These are phyloP conservation scores for Tetrax tetrax DNA, from an alignment of 2,113 vertebrate genomes.

Conservation along the genomic window DNA sequence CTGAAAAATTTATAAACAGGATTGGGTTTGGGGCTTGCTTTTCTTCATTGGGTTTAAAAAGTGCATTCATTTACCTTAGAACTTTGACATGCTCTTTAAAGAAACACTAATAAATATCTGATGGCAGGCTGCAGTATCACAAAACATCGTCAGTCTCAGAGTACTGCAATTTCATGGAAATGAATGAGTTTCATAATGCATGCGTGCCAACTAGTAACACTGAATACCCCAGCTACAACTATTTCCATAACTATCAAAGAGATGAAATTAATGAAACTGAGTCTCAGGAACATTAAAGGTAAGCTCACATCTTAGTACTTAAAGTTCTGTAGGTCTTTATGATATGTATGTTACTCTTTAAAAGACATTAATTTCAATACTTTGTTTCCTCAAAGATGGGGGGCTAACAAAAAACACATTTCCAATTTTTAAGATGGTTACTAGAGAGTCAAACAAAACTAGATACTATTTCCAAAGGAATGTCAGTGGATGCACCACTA, in stretches of 20 bases:
- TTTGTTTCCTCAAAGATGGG: not conserved
- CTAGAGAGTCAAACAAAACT: not conserved
- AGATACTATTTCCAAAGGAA: not conserved
- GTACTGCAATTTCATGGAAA: not conserved
- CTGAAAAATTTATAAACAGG: not conserved
- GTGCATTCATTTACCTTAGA: not conserved
- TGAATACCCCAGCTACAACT: not conserved
- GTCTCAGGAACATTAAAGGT: not conserved
- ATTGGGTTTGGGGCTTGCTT: not conserved
- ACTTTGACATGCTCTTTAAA: not conserved
- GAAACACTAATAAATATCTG: not conserved
- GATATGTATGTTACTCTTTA: not conserved
- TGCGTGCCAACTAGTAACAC: not conserved
- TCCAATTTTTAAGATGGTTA: not conserved
- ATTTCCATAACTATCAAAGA: not conserved
- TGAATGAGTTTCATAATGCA: not conserved
- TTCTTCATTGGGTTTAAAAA: not conserved
- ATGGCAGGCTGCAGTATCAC: not conserved
- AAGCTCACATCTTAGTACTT: not conserved
- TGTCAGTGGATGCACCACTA: not conserved
- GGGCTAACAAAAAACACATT: not conserved
- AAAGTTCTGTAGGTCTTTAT: not conserved
- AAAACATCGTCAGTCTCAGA: not conserved
- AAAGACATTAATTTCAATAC: not conserved
- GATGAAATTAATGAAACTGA: not conserved